Conservation (phyloP, 2,797 vertebrate genomes). For the Gambelia wislizenii region DNA sequence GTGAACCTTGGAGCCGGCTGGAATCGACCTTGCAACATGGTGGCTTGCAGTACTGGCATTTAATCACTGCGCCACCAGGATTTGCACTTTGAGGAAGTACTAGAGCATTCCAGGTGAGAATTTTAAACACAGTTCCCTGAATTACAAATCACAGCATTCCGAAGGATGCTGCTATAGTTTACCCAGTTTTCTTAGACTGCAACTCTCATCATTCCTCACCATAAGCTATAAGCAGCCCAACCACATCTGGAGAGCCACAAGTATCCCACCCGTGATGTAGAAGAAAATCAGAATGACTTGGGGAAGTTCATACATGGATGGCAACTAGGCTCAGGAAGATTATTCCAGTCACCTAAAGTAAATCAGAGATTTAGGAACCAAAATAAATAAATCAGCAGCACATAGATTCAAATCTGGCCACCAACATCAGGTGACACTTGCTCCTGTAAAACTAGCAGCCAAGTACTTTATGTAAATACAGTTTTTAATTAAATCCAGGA, state of each 20-base stretch:
- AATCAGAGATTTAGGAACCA: not conserved
- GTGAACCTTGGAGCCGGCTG: too few species aligned
- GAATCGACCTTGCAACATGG: too few species aligned
- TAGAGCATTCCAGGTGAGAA: too few species aligned
- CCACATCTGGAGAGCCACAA: not conserved
- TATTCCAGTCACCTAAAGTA: not conserved
- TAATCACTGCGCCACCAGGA: too few species aligned
- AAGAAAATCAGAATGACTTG: not conserved
- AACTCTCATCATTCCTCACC: too few species aligned
- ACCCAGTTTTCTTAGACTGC: not conserved
- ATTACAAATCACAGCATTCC: too few species aligned
- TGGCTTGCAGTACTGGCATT: too few species aligned
- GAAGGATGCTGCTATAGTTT: too few species aligned
- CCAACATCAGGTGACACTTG: not conserved
- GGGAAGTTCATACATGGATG: not conserved
- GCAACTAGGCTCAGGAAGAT: not conserved
- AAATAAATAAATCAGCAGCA: conserved; percentile 6
- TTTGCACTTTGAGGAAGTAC: too few species aligned
- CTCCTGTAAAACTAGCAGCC: conserved; percentile 11
- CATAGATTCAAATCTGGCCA: not conserved
- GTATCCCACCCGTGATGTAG: not conserved
- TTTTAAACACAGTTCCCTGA: too few species aligned
- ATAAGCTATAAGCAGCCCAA: not conserved
- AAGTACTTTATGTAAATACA: not conserved
- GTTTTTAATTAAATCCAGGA: conserved; percentile 13